phyloP scores from a whole-genome alignment of 1,140 invertebrate genomes.

The Trichogramma pretiosum region DNA sequence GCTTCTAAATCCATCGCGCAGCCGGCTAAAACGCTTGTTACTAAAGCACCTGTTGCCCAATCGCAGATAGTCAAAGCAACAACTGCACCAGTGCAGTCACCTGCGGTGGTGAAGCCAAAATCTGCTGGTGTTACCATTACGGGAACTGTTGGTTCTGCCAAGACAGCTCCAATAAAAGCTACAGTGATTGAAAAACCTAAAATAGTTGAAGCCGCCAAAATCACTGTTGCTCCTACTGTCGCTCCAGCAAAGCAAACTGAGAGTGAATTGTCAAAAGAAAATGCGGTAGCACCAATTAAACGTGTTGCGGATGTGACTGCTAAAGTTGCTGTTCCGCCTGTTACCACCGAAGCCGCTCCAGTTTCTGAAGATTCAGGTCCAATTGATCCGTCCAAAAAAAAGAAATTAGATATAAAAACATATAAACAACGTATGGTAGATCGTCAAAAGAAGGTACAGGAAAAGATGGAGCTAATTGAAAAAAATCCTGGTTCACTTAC shows the following conservation, averaged over 20 bases:
- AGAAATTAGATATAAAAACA: conserved; percentile 36
- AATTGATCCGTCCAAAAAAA: conserved; percentile 23
- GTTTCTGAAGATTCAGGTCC: background rate
- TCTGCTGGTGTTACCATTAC: background rate
- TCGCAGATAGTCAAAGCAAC: background rate
- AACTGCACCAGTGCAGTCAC: background rate
- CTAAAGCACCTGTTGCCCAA: background rate
- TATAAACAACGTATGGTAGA: conserved; percentile 34
- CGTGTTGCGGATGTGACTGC: background rate
- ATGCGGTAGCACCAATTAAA: no score
- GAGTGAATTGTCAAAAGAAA: no score
- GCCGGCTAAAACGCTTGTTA: background rate
- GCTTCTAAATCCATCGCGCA: background rate
- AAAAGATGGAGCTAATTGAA: conserved; percentile 19
- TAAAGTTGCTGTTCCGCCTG: background rate
- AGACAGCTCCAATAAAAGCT: no score
- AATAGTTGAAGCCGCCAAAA: background rate
- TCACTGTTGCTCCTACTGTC: background rate
- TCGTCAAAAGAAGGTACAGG: conserved; percentile 27
- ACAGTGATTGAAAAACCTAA: background rate
- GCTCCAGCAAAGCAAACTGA: no score
- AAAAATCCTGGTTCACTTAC: conserved; percentile 27
- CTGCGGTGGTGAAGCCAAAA: background rate
- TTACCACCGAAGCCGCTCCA: background rate
- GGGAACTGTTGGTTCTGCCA: background rate